Percentiles rank a stretch among this genome's conserved stretches.
phyloP scores from a whole-genome alignment of 1,140 invertebrate genomes.

The Prorops nasuta region DNA sequence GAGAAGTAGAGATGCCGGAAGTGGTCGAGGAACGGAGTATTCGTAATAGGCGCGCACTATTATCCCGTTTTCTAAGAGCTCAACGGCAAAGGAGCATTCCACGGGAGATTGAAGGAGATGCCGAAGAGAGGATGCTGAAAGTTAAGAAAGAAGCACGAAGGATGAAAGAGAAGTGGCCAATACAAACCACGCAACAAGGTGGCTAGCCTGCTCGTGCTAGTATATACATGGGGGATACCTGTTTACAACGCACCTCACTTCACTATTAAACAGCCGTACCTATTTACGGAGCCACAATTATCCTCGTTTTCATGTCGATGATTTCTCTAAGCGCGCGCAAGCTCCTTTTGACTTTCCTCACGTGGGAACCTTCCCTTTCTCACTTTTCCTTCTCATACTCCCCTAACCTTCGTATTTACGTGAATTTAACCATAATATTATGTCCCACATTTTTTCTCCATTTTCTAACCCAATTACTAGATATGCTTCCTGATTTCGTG shows the following conservation, averaged over 20 bases:
- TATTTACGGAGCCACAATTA: conserved; percentile 39
- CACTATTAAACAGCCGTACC: conserved; percentile 40
- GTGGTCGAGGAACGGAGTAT: conserved; percentile 16
- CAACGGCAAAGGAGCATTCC: conserved; percentile 19
- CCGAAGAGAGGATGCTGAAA: no score
- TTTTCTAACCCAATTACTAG: no score
- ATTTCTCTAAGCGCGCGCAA: conserved; percentile 19
- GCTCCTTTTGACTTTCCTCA: conserved; percentile 17
- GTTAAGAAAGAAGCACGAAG: no score
- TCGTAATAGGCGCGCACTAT: conserved; percentile 28
- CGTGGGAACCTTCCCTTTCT: conserved; percentile 24
- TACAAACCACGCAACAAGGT: conserved; percentile 16
- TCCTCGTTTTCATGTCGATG: conserved; percentile 33
- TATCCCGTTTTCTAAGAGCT: conserved; percentile 24
- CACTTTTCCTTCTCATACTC: no score
- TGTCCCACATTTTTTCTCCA: no score
- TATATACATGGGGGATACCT: no score
- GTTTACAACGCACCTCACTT: no score
- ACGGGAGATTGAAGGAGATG: conserved; percentile 25
- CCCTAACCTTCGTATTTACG: no score
- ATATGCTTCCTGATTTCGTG: no score
- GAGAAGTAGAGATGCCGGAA: no score
- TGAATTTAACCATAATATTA: no score
- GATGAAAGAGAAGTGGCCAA: conserved; percentile 15
- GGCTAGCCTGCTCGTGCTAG: no score